Conservation (phyloP, 1,140 invertebrate species). For the Cryptotermes secundus region DNA sequence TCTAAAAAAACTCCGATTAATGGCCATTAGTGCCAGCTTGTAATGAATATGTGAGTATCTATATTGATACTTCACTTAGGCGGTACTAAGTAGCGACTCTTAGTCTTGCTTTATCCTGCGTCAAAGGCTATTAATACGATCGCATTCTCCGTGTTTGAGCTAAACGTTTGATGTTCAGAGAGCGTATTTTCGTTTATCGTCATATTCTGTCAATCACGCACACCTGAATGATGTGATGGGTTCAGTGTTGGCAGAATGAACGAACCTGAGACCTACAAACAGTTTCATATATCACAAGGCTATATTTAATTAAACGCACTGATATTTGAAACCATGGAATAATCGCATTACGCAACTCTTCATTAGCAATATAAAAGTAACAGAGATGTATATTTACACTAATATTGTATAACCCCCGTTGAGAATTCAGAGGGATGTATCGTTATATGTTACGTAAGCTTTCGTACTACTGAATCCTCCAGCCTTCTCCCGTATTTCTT, state of each 20-base stretch:
- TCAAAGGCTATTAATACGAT: not conserved
- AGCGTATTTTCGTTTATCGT: not conserved
- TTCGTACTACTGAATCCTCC: too few relatives aligned
- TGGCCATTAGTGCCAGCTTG: too few relatives aligned
- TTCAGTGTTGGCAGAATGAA: not conserved
- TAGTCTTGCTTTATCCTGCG: not conserved
- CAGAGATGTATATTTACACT: not conserved
- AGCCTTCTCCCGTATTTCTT: too few relatives aligned
- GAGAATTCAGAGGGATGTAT: too few relatives aligned
- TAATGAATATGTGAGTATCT: too few relatives aligned
- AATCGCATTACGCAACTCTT: not conserved
- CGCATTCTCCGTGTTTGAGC: not conserved
- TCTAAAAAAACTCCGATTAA: too few relatives aligned
- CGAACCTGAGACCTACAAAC: too few relatives aligned
- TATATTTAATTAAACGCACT: not conserved
- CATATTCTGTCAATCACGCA: not conserved
- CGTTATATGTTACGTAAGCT: too few relatives aligned
- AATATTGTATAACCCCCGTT: too few relatives aligned
- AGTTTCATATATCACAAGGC: conserved; percentile 2
- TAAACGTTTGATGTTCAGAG: not conserved
- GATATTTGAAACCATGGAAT: not conserved
- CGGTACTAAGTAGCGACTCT: not conserved
- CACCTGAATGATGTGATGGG: not conserved
- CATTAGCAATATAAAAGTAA: not conserved
- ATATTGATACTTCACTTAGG: not conserved